Conservation (phyloP, 2,797 vertebrate genomes). For the Acanthornis magna region DNA sequence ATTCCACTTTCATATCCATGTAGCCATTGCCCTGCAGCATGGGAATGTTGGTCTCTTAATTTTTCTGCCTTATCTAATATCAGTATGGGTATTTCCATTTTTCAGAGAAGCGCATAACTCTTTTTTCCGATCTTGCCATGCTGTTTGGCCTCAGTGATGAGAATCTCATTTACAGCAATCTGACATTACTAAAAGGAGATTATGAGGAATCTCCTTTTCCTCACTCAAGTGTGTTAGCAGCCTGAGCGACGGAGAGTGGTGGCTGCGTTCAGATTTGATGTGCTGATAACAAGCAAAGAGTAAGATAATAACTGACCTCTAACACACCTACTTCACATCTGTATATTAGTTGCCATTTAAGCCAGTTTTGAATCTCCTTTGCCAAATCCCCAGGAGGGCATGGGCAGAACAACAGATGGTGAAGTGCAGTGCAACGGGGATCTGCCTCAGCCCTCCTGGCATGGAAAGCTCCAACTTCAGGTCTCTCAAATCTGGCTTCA, state of each 20-base stretch:
- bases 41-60: not conserved
- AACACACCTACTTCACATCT: not conserved
- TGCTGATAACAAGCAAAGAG: not conserved
- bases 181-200: not conserved
- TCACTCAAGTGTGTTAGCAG: not conserved
- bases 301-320: not conserved
- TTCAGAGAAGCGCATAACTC: not conserved
- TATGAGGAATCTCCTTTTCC: not conserved
- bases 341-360: not conserved
- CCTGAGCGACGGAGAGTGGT: rapidly evolving
- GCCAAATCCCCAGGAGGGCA: not conserved
- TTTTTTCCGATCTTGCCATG: not conserved
- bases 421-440: rapidly evolving
- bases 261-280: not conserved
- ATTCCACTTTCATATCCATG: not conserved
- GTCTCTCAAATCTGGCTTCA: not conserved
- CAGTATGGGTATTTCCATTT: not conserved
- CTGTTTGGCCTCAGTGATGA: not conserved
- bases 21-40: not conserved
- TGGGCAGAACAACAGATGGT: rapidly evolving
- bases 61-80: not conserved
- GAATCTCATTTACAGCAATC: not conserved
- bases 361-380: not conserved
- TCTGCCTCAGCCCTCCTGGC: not conserved
- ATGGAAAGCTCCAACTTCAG: not conserved